Base-by-base conservation (phyloP, 2,888 invertebrate genomes). In the Neoaliturus tenellus region DNA sequence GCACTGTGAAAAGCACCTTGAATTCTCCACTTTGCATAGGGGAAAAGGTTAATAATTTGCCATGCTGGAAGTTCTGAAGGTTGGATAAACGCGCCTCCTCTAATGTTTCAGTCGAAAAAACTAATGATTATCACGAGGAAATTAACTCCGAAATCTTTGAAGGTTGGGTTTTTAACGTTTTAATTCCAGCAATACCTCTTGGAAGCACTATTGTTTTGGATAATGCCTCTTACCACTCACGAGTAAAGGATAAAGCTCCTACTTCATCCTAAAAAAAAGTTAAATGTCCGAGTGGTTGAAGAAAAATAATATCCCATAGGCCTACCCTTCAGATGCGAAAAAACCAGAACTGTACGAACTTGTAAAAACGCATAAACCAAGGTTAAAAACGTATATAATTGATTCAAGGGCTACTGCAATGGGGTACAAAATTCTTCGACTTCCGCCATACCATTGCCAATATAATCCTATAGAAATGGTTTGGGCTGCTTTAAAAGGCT, bases 391-490 rank as follows among this genome's bases (percentile, higher is more conserved):
- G 2, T 71, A 35, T 39, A 14, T 10, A 5, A 71, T 71, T 25
- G 41, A 71, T 23, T 2, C 20, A 23, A 55, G 23, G 23, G 67
- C 67, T 3, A 33, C n/a, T 2, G n/a, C 28, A 67, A 2, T 67
- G 31, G 67, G 67, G 4, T 67, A 14, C 3, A 23, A 4, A n/a
- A 23, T 71, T 2, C n/a, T 58, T 8, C 80, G 35, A 8, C 39
- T 80, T 58, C 80, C 80, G 3, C 58, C 62, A 35, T 62, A 80
- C 62, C 33, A 80, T 23, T 80, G 35, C 35, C 80, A 80, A 5
- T 80, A 80, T 33, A 80, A 62, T n/a, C 39, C 80, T 1, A 80
- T 80, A 33, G 80, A 80, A 23, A 80, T 80, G 62, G 80, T 80
- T 20, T 62, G 80, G 80, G 25, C 23, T 10, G 25, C 4, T 17